These are phyloP conservation scores for Sebastes hubbsi DNA, from an alignment of 2,797 vertebrate genomes.

Conservation along the genomic window DNA sequence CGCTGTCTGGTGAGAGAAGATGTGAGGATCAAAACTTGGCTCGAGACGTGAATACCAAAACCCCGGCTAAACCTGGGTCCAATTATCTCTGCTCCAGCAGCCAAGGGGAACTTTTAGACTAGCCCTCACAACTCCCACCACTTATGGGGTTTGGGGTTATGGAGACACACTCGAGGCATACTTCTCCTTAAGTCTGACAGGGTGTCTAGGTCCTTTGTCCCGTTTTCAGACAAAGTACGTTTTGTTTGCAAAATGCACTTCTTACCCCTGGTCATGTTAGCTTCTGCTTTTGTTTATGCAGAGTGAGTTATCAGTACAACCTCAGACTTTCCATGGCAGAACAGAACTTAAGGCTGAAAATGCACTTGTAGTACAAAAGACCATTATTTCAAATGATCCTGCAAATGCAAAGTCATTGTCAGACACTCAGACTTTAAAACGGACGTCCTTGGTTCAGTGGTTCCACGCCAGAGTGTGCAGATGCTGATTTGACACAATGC, in stretches of 20 bases:
- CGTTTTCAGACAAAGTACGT: conserved; percentile 45
- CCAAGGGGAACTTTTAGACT: conserved; percentile 75
- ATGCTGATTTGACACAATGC: conserved; percentile 63
- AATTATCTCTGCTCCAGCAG: conserved; percentile 79
- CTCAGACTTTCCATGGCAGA: neutral
- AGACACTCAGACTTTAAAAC: conserved; percentile 7
- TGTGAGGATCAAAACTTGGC: conserved; percentile 74
- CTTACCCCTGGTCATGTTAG: neutral
- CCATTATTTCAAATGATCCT: conserved; percentile 6
- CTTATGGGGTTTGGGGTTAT: conserved; percentile 54
- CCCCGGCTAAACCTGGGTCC: conserved; percentile 75
- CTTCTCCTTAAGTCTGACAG: conserved; percentile 41
- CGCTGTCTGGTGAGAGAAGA: conserved; percentile 42
- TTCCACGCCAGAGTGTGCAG: conserved; percentile 14
- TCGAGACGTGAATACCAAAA: conserved; percentile 69
- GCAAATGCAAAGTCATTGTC: conserved; percentile 32
- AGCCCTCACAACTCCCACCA: conserved; percentile 58
- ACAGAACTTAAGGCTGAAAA: neutral
- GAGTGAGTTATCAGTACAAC: neutral
- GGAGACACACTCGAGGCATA: conserved; percentile 55
- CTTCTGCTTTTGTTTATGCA: conserved; percentile 5
- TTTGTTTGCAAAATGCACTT: conserved; percentile 44
- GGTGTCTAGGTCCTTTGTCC: conserved; percentile 45
- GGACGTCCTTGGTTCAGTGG: neutral
- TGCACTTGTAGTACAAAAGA: conserved; percentile 7